Base-by-base conservation (phyloP, 2,888 invertebrate species). In the Stenchaetothrips biformis region DNA sequence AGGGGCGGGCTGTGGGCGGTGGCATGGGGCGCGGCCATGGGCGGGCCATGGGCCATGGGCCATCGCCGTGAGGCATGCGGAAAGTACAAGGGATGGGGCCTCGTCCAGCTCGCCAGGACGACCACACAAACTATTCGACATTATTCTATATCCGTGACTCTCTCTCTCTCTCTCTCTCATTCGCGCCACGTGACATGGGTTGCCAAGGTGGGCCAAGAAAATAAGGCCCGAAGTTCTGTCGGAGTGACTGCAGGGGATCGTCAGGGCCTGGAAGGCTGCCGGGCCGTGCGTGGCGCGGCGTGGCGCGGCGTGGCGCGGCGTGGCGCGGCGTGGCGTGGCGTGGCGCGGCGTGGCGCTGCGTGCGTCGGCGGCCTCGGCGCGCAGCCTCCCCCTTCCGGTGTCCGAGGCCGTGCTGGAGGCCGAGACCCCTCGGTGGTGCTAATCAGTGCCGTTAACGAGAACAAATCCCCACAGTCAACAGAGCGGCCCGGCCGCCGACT, bases 61-160 rank as follows among this genome's bases (percentile, higher is more conserved):
- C n/a, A n/a, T n/a, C n/a, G n/a, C n/a, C 21, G 21, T 21, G 67
- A 53, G 59, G 59, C 59, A 59, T 59, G 59, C 18, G 59, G 59
- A 74, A 25, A 74, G 67, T 67, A n/a, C n/a, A 16, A 18, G 53
- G 53, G 18, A 6, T 59, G 59, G 67, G 27, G 48, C 37, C 48
- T 53, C 6, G 59, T 16, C 59, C 59, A 18, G 16, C 3, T 16
- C 59, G 59, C 59, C 13, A 11, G 59, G 59, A 0, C 59, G 25
- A 25, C 25, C 67, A 37, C 67, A 74, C 25, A 74, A 74, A 74
- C 67, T 74, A 74, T 74, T 74, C 67, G 67, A 77, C 80, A 80
- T 80, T 80, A 77, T 77, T 80, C 78, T 53, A 80, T 78, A 53
- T 62, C 53, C 49, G 18, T 7, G 8, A 53, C 21, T 37, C 80